Evolutionary conservation across 2,113 vertebrate genomes (phyloP).

Genomic region (Heloderma charlesbogerti): DNA sequence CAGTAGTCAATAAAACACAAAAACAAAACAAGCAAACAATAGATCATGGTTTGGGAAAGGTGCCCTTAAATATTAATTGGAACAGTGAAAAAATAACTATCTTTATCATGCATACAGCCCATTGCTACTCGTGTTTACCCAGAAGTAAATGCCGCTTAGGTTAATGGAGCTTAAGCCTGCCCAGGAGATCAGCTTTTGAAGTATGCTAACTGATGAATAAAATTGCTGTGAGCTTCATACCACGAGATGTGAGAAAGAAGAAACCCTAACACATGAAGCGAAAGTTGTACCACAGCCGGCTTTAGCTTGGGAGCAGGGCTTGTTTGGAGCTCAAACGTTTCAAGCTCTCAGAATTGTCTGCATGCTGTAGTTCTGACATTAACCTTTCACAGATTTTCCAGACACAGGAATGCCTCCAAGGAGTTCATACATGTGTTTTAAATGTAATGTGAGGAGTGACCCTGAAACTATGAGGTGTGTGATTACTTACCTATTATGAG

Average conservation of each 20-base stretch:
- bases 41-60: not conserved
- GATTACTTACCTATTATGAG: conserved; percentile 26
- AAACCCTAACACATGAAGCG: not conserved
- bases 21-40: too few relatives aligned
- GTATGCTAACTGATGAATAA: not conserved
- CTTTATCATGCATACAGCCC: not conserved
- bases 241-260: not conserved
- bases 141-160: not conserved
- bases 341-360: not conserved
- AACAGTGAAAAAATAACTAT: not conserved
- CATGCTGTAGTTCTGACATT: not conserved
- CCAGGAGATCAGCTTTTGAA: not conserved
- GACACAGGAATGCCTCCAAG: conserved; percentile 15
- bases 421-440: conserved; percentile 32
- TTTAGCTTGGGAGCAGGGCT: not conserved
- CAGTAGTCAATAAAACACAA: too few relatives aligned
- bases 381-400: conserved; percentile 21
- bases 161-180: not conserved
- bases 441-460: conserved; percentile 40
- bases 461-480: conserved; percentile 32
- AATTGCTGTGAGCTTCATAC: not conserved
- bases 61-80: not conserved
- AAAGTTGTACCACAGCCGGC: not conserved
- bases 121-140: not conserved
- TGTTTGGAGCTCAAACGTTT: not conserved